Conservation (phyloP, 2,888 invertebrate species). For the Eupelmus urozonus region DNA sequence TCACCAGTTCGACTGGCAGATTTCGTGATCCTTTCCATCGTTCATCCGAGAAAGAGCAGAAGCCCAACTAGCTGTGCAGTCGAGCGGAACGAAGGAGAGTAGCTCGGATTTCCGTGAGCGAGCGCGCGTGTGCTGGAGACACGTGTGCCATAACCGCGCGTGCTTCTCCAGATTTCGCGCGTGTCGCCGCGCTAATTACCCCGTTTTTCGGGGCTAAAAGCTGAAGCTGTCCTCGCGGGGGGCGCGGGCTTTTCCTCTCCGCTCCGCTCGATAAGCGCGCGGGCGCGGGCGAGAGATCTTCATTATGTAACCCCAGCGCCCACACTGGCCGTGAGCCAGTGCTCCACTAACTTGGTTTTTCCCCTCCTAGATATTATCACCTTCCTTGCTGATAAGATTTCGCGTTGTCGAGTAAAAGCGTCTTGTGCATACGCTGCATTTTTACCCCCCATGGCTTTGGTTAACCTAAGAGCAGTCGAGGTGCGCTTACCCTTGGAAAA, state of each 20-base stretch:
- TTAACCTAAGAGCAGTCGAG: neutral
- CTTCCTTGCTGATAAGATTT: neutral
- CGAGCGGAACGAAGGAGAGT: too few relatives aligned
- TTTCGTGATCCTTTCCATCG: neutral
- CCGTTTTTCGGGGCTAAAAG: neutral
- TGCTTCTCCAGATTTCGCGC: too few relatives aligned
- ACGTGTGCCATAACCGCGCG: too few relatives aligned
- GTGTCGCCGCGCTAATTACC: too few relatives aligned
- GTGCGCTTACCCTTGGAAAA: constrained; percentile 11
- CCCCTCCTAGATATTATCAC: neutral
- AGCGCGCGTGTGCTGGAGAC: too few relatives aligned
- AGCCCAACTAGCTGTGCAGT: neutral
- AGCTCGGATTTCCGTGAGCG: too few relatives aligned
- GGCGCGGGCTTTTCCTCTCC: neutral
- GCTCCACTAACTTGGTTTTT: constrained; percentile 9
- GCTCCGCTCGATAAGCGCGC: neutral
- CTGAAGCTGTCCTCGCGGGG: neutral
- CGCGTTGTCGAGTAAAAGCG: too few relatives aligned
- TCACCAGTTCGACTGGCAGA: too few relatives aligned
- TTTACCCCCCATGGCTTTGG: too few relatives aligned
- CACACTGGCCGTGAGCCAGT: constrained; percentile 40
- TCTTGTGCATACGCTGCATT: too few relatives aligned
- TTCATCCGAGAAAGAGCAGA: neutral
- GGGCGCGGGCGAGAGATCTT: too few relatives aligned
- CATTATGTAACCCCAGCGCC: neutral